Base-by-base conservation (phyloP, 2,888 invertebrate species). In the Chymomyza fuscimana region DNA sequence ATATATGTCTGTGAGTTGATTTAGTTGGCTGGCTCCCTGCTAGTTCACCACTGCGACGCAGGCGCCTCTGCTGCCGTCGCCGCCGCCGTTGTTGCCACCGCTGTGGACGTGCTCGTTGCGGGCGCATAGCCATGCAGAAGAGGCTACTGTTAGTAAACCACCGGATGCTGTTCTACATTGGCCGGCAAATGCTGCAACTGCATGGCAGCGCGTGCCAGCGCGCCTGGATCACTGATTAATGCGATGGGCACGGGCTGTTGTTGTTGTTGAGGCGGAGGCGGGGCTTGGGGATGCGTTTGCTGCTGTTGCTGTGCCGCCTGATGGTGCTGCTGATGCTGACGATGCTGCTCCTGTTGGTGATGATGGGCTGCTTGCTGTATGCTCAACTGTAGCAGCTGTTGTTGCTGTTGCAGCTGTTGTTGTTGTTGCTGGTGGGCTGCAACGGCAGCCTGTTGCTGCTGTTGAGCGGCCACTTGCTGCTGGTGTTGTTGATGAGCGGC, bases 161-260 rank as follows among this genome's bases (percentile, higher is more conserved):
- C 91, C 64, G 92, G 91, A 85, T 92, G 92, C 72, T 92, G 91
- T 70, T 92, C 92, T 50, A 92, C 92, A 78, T 91, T 91, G 63
- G 89, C 84, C 70, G 92, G 91, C 81, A 92, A 82, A 83, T 91
- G 91, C 74, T 92, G 91, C 71, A 92, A 72, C 79, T 91, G 91
- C 88, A 92, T 91, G 69, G 91, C 90, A 54, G 91, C 91, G n/a
- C 91, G 88, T 32, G 91, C 91, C 82, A 92, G 77, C 61, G 89
- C 89, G 74, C 90, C 88, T 9, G 91, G 90, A 87, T 92, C 91
- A 69, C 89, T 85, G 78, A 91, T 91, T 69, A 91, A 80, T 69
- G 92, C 90, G 68, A 91, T 90, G 64, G 91, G 92, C 85, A 91
- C 91, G 69, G 87, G 89, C 74, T 89, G 90, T 70, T 90, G 90